These are phyloP conservation scores for Oreohelix idahoensis DNA, from an alignment of 1,140 invertebrate species.

Conservation along the genomic window DNA sequence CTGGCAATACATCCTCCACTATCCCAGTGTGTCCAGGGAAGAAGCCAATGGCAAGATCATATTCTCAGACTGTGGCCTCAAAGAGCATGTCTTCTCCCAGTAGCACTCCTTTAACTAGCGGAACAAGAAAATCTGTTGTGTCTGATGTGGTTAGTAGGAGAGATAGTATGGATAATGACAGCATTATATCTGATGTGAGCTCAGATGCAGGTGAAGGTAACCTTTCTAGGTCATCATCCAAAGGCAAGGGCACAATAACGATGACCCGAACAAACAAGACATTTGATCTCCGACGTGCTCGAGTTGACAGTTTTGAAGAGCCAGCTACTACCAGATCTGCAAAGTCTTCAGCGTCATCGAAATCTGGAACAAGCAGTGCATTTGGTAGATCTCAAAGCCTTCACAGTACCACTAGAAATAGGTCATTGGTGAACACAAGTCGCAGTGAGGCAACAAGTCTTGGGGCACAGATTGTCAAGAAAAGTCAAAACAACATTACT, in stretches of 20 bases:
- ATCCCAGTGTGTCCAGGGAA: constrained; percentile 5
- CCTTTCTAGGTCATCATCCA: constrained; percentile 58
- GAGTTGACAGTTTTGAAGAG: constrained; percentile 60
- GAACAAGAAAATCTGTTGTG: constrained; percentile 44
- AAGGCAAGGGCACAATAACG: constrained; percentile 64
- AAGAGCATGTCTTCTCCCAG: constrained; percentile 19
- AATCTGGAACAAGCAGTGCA: constrained; percentile 38
- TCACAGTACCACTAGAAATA: constrained; percentile 38
- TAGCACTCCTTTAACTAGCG: not conserved
- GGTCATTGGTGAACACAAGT: constrained; percentile 33
- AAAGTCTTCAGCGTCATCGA: constrained; percentile 41
- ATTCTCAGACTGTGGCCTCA: constrained; percentile 40
- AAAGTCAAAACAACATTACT: constrained; percentile 32
- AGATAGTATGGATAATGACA: constrained; percentile 49
- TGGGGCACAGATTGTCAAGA: constrained; percentile 64
- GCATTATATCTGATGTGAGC: constrained; percentile 48
- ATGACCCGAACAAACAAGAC: constrained; percentile 73
- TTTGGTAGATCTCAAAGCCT: constrained; percentile 44
- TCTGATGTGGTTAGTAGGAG: constrained; percentile 63
- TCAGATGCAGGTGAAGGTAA: constrained; percentile 45
- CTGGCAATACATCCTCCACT: not conserved
- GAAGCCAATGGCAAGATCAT: constrained; percentile 31
- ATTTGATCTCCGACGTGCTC: constrained; percentile 73
- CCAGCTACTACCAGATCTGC: constrained; percentile 50
- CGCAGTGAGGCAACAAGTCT: constrained; percentile 63